Conservation (phyloP, 2,797 vertebrate genomes). For the Enteromius fasciolatus region DNA sequence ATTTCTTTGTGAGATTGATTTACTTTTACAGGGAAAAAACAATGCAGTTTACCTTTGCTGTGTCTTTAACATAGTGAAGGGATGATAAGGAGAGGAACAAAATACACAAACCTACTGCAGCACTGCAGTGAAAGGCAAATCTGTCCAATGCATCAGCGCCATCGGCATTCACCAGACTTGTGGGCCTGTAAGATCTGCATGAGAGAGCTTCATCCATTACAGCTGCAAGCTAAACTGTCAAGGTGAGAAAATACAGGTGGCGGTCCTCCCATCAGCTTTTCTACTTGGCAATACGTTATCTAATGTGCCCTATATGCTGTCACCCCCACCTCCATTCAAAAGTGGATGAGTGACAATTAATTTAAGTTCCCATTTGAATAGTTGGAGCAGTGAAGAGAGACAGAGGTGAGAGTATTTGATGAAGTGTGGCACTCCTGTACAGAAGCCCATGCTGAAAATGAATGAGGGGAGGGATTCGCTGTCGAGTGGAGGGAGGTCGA, state of each 20-base stretch:
- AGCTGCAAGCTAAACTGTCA: constrained; percentile 43
- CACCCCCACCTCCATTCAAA: neutral
- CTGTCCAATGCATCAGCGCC: neutral
- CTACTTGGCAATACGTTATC: constrained; percentile 37
- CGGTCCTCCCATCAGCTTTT: constrained; percentile 19
- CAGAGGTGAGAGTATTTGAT: constrained; percentile 28
- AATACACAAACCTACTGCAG: neutral
- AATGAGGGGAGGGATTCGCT: constrained; percentile 42
- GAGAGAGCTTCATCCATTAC: constrained; percentile 47
- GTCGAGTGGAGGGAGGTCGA: neutral
- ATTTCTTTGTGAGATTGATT: neutral
- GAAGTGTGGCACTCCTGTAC: constrained; percentile 38
- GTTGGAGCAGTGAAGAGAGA: constrained; percentile 25
- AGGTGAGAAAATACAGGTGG: constrained; percentile 44
- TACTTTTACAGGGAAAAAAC: neutral
- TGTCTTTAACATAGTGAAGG: neutral
- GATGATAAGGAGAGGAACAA: neutral
- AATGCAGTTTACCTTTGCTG: neutral
- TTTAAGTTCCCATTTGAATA: constrained; percentile 30
- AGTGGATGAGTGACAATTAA: constrained; percentile 50
- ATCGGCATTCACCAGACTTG: constrained; percentile 31
- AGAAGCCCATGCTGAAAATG: constrained; percentile 35
- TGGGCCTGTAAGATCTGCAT: constrained; percentile 35
- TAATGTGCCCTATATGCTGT: neutral
- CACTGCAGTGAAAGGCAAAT: neutral